Conservation (phyloP, 2,113 vertebrate species). For the Lepisosteus oculatus region DNA sequence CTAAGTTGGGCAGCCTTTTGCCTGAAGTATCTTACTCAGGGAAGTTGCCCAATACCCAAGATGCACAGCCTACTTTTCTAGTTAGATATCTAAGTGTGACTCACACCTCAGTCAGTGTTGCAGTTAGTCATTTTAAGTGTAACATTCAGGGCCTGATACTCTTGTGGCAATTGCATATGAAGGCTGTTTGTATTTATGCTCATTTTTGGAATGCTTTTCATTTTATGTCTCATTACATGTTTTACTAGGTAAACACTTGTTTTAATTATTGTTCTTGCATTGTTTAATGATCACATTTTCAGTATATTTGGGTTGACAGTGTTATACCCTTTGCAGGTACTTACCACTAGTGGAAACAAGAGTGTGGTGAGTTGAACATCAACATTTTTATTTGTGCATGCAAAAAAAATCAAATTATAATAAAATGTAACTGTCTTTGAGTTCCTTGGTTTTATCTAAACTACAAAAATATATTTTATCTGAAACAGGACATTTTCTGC, state of each 20-base stretch:
- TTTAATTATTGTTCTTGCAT: neutral
- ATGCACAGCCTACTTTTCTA: too few relatives aligned
- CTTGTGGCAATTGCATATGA: neutral
- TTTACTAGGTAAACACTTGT: too few relatives aligned
- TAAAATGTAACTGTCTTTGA: neutral
- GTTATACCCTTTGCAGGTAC: conserved; percentile 45
- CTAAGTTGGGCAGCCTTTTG: too few relatives aligned
- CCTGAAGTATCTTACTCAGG: too few relatives aligned
- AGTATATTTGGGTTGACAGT: conserved; percentile 1
- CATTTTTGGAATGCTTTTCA: neutral
- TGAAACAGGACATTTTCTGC: too few relatives aligned
- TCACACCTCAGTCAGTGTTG: too few relatives aligned
- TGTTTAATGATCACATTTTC: neutral
- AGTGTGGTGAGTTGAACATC: conserved; percentile 61
- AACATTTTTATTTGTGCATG: conserved; percentile 2
- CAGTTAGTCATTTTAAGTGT: too few relatives aligned
- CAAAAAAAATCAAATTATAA: neutral
- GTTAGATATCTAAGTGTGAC: too few relatives aligned
- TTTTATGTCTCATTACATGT: too few relatives aligned
- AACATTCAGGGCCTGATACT: too few relatives aligned
- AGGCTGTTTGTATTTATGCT: neutral
- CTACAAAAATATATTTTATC: neutral
- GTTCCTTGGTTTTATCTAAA: neutral
- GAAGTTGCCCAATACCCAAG: too few relatives aligned
- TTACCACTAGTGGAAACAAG: conserved; percentile 30